Conservation (phyloP, 2,888 invertebrate species). For the Mythimna impura region DNA sequence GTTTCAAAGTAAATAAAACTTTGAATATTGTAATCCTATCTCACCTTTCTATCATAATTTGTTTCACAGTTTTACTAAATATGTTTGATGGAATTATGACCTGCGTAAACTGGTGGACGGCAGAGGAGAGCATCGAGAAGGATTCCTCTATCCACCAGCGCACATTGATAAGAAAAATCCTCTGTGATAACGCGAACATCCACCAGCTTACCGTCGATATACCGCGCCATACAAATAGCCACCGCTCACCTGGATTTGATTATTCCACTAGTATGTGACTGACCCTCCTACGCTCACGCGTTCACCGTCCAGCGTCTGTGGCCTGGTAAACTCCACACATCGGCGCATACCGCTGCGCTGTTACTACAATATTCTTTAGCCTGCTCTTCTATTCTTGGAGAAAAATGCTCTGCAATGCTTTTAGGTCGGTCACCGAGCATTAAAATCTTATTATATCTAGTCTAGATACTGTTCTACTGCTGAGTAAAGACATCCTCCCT, state of each 20-base stretch:
- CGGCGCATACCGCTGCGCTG: not conserved
- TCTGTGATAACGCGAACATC: not conserved
- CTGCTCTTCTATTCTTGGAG: not conserved
- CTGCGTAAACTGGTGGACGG: not conserved
- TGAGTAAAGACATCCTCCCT: too few relatives aligned
- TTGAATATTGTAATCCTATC: not conserved
- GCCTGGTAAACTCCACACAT: not conserved
- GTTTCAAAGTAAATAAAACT: not conserved
- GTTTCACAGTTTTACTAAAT: too few relatives aligned
- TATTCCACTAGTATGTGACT: too few relatives aligned
- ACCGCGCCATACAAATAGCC: not conserved
- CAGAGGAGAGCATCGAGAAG: not conserved
- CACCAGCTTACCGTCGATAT: not conserved
- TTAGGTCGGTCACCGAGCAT: too few relatives aligned
- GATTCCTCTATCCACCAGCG: not conserved
- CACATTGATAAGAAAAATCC: not conserved
- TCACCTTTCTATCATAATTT: too few relatives aligned
- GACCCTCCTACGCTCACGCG: too few relatives aligned
- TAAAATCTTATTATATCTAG: too few relatives aligned
- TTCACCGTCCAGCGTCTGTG: not conserved
- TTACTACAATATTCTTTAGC: too few relatives aligned
- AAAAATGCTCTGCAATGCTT: not conserved
- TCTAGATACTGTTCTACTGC: too few relatives aligned
- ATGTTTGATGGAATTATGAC: too few relatives aligned
- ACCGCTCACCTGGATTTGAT: not conserved